Base-by-base conservation (phyloP, 2,797 vertebrate genomes). In the Enteromius afrohamiltoni region DNA sequence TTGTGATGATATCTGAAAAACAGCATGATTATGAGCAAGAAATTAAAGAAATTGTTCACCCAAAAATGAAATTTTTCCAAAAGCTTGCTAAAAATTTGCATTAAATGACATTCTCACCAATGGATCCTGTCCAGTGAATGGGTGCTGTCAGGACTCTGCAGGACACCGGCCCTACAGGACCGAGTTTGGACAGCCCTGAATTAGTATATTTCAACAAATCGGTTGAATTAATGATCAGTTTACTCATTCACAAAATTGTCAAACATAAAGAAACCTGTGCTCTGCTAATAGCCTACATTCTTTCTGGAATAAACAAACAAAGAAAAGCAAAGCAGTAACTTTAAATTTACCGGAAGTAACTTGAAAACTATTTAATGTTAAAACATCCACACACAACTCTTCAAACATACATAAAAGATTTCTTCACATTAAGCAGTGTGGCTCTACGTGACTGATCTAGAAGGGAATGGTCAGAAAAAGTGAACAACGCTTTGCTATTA, bases 381-480 rank as follows among this genome's bases (percentile, higher is more conserved):
- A 47, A 47, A 47, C 45, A 13, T 47, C 13, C 45, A 47, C 62
- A 65, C 62, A 19, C 6, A 71, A 49, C 17, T 47, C 11, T 60
- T 77, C 2, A 1, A 47, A 31, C 4, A 10, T 6, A 23, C 51
- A 78, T 19, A 49, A 65, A 47, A 10, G 10, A 13, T 11, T 64
- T 47, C 1, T 13, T 78, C 40, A 31, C 58, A 14, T 42, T 47
- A 67, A 26, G 14, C 14, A 10, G 21, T 17, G 23, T 26, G 8
- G 75, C 45, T 73, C 68, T 6, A 34, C 55, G n/a, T 58, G 40
- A 40, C 77, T 70, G 81, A 82, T 55, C 73, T 7, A 26, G 21
- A 37, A n/a, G 26, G 29, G 34, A 53, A 78, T 21, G 23, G 49
- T 60, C 17, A 42, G 60, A 53, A 77, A 45, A 23, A 51, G 10